A percentile compares a stretch with the other conserved stretches of the same genome.
Evolutionary conservation across 2,888 invertebrate species (phyloP).

Genomic region (Sarcophaga rosellei): DNA sequence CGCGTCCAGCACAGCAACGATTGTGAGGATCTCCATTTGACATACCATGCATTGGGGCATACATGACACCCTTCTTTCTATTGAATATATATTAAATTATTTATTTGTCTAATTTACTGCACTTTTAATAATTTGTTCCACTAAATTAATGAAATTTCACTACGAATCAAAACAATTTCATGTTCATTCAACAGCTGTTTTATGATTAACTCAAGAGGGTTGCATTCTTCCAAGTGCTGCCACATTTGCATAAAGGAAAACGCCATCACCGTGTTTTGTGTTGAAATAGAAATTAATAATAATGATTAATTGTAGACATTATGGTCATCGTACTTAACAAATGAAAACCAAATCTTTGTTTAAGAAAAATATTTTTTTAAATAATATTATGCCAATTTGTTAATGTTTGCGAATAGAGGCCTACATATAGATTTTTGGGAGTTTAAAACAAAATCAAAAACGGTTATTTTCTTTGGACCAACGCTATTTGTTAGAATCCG

Average conservation of each 20-base stretch:
- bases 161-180: conserved; percentile 43
- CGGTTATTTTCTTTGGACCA: too few relatives aligned
- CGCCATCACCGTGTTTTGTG: not conserved
- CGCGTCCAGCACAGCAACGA: conserved; percentile 90
- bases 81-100: too few relatives aligned
- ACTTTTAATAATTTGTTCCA: not conserved
- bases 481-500: too few relatives aligned
- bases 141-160: not conserved
- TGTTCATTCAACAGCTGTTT: conserved; percentile 49
- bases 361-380: too few relatives aligned
- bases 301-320: too few relatives aligned
- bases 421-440: too few relatives aligned
- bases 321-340: too few relatives aligned
- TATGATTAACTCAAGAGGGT: not conserved
- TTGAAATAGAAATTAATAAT: too few relatives aligned
- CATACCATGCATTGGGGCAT: conserved; percentile 83
- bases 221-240: not conserved
- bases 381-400: too few relatives aligned
- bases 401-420: too few relatives aligned
- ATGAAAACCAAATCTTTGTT: too few relatives aligned
- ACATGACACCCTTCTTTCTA: conserved; percentile 71
- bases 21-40: conserved; percentile 89
- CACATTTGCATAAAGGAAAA: not conserved
- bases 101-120: not conserved
- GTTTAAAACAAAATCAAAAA: too few relatives aligned